Base-by-base conservation (phyloP, 2,797 vertebrate species). In the Pseudochromis fuscus region DNA sequence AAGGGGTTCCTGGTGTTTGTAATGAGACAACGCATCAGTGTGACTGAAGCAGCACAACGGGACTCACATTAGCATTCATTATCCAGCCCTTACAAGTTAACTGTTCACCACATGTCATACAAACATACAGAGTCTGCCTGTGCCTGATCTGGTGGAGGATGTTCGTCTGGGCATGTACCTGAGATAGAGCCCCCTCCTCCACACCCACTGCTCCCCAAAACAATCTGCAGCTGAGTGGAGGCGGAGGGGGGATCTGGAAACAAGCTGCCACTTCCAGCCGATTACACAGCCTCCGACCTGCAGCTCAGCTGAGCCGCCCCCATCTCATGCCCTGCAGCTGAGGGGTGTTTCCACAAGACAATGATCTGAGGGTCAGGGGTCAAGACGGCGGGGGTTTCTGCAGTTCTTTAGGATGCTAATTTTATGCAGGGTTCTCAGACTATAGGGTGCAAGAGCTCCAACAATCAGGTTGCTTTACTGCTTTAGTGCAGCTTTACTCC, bases 101-200 rank as follows among this genome's bases (percentile, higher is more conserved):
- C 46, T 25, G 56, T 7, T 53, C 45, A 52, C 45, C 59, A 52
- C 24, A 19, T 69, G 63, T 67, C 58, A 63, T 13, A 23, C 45
- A 27, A 52, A 38, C 46, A 63, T 13, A 23, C 45, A 27, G 49
- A 38, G 49, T 55, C 53, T 57, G 48, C 68, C 45, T 23, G 53
- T 72, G 24, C 58, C 30, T 66, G 30, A 63, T 23, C 55, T 67
- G 75, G 49, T 44, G 35, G 61, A 52, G 83, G 91, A 75, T 72
- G 68, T 84, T 89, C 37, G 93, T 77, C 94, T 46, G 72, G 91
- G 76, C 94, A 95, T 94, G 94, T 94, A 93, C 85, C 90, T 89
- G 81, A 45, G 40, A 62, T 70, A 77, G 77, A 76, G 83, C 35
- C 45, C 45, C 27, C 27, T 12, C 75, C 79, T 63, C 71, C 77